Percentiles rank a stretch among this genome's conserved stretches.
Evolutionary conservation across 2,888 invertebrate species (phyloP).

Genomic region (Colostygia pectinataria): DNA sequence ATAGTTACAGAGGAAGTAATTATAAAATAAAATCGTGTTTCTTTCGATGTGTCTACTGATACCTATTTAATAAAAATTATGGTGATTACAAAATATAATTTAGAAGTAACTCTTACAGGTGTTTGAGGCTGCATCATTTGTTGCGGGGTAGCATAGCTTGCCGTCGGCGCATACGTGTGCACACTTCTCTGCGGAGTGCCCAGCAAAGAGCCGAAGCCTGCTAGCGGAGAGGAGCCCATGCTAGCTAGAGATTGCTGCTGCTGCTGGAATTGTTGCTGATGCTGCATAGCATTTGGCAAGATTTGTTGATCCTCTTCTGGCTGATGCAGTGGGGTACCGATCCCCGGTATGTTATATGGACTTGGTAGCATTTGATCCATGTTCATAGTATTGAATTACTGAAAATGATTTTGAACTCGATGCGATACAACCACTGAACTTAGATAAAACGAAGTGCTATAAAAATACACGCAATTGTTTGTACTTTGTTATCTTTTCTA

Average conservation of each 20-base stretch:
- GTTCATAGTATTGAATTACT: conserved; percentile 40
- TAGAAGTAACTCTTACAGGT: conserved; percentile 83
- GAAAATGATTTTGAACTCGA: no score
- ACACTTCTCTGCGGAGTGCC: conserved; percentile 87
- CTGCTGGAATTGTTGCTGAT: conserved; percentile 89
- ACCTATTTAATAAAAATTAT: neutral
- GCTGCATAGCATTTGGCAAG: conserved; percentile 91
- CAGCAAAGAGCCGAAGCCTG: conserved; percentile 85
- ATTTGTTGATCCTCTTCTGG: conserved; percentile 96
- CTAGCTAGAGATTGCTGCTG: conserved; percentile 84
- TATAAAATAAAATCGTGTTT: neutral
- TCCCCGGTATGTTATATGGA: conserved; percentile 94
- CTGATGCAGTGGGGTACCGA: conserved; percentile 94
- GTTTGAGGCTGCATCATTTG: conserved; percentile 95
- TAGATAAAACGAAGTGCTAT: no score
- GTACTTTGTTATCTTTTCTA: no score
- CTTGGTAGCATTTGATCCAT: conserved; percentile 97
- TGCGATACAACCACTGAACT: no score
- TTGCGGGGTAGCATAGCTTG: conserved; percentile 90
- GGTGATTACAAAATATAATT: neutral
- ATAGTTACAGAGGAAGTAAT: neutral
- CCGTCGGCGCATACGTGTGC: conserved; percentile 90
- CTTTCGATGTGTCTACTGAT: no score
- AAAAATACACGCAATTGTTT: no score
- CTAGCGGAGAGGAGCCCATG: conserved; percentile 83